A percentile compares a stretch with the other conserved stretches of the same genome.
Conservation (phyloP, 2,888 invertebrate genomes). For the Morpho helenor region DNA sequence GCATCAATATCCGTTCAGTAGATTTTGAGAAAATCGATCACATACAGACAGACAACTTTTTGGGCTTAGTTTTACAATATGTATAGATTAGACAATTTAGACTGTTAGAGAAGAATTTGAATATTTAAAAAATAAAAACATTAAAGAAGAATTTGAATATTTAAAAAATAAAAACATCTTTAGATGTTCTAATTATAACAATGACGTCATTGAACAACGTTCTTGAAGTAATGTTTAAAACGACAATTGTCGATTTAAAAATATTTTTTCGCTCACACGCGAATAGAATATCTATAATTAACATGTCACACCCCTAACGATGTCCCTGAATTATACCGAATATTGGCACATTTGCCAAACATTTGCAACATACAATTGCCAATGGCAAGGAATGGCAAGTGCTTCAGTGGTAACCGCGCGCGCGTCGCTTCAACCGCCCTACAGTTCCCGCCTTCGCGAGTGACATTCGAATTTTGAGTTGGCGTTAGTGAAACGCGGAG, state of each 20-base stretch:
- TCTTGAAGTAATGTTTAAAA: background rate
- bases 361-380: conserved; percentile 38
- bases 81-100: too few species aligned
- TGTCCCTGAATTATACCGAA: conserved; percentile 23
- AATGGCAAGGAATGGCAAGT: conserved; percentile 42
- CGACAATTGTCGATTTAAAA: background rate
- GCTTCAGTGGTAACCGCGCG: conserved; percentile 61
- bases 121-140: too few species aligned
- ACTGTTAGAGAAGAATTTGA: too few species aligned
- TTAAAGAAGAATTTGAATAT: too few species aligned
- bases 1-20: too few species aligned
- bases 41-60: too few species aligned
- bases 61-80: too few species aligned
- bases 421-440: conserved; percentile 56
- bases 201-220: too few species aligned
- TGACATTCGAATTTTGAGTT: conserved; percentile 47
- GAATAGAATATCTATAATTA: conserved; percentile 7
- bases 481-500: too few species aligned
- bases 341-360: conserved; percentile 40
- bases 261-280: background rate
- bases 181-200: too few species aligned
- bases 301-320: conserved; percentile 11
- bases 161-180: too few species aligned
- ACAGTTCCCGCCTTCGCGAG: conserved; percentile 56
- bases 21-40: too few species aligned